These are phyloP conservation scores for Pseudobourletiella spinata DNA, from an alignment of 1,140 invertebrate species.

Conservation along the genomic window DNA sequence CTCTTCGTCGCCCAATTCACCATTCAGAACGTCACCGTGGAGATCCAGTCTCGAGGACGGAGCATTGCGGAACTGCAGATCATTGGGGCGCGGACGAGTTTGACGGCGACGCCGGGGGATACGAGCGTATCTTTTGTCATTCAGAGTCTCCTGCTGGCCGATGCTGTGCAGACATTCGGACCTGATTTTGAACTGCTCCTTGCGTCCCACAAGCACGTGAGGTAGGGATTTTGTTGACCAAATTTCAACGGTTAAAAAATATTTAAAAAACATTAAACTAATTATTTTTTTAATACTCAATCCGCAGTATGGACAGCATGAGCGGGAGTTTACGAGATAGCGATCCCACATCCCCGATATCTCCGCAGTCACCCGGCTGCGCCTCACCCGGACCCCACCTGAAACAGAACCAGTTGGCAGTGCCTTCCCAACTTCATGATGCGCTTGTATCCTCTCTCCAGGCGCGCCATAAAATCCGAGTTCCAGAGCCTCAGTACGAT, in stretches of 20 bases:
- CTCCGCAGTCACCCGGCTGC: conserved; percentile 41
- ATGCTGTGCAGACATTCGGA: conserved; percentile 89
- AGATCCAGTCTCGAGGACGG: conserved; percentile 61
- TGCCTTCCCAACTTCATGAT: conserved; percentile 29
- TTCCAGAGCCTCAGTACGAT: conserved; percentile 5
- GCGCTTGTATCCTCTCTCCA: conserved; percentile 37
- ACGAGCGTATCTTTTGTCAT: conserved; percentile 71
- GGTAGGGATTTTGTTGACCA: conserved; percentile 48
- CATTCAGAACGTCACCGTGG: conserved; percentile 29
- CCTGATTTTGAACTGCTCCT: conserved; percentile 88
- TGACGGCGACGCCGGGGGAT: conserved; percentile 61
- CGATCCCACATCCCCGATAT: conserved; percentile 75
- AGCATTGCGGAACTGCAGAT: conserved; percentile 86
- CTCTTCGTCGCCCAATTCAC: conserved; percentile 55
- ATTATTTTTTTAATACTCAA: conserved; percentile 18
- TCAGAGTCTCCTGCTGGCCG: conserved; percentile 81
- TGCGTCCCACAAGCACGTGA: conserved; percentile 87
- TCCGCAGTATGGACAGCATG: conserved; percentile 74
- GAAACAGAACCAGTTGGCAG: conserved; percentile 22
- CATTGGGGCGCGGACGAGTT: conserved; percentile 63
- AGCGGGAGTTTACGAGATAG: conserved; percentile 86
- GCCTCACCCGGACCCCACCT: conserved; percentile 20
- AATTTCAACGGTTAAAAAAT: neutral
- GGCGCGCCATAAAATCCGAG: too few species aligned
- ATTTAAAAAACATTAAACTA: neutral